Conservation (phyloP, 2,113 vertebrate species). For the Pluvialis apricaria region DNA sequence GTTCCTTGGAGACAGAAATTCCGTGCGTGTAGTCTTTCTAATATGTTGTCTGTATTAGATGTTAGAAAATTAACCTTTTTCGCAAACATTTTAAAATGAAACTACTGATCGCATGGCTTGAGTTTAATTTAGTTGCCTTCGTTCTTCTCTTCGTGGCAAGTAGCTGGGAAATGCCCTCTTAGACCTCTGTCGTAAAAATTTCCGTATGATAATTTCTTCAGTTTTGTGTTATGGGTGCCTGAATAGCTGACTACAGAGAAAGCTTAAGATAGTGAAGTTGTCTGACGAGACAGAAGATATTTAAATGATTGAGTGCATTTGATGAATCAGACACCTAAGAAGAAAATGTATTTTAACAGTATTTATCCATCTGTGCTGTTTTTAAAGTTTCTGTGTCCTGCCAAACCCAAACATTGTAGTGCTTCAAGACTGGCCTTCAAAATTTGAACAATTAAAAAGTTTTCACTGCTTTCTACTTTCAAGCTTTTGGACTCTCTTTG, state of each 20-base stretch:
- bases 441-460: background rate
- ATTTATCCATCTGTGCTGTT: background rate
- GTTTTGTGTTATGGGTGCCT: rapidly evolving
- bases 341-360: background rate
- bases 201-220: background rate
- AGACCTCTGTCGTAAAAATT: background rate
- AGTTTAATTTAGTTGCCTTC: background rate
- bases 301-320: background rate
- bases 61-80: background rate
- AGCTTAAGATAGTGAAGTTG: background rate
- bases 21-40: rapidly evolving
- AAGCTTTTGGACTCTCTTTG: background rate
- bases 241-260: background rate
- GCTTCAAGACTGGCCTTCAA: background rate
- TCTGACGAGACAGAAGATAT: background rate
- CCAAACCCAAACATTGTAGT: background rate
- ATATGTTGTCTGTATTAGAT: background rate
- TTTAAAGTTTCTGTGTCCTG: background rate
- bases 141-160: background rate
- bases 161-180: background rate
- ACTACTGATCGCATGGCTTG: rapidly evolving
- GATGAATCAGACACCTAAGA: background rate
- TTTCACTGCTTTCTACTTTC: background rate
- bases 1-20: background rate
- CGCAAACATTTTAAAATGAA: background rate